These are phyloP conservation scores for Drosophila lacertosa DNA, from an alignment of 1,140 invertebrate genomes.

Conservation along the genomic window DNA sequence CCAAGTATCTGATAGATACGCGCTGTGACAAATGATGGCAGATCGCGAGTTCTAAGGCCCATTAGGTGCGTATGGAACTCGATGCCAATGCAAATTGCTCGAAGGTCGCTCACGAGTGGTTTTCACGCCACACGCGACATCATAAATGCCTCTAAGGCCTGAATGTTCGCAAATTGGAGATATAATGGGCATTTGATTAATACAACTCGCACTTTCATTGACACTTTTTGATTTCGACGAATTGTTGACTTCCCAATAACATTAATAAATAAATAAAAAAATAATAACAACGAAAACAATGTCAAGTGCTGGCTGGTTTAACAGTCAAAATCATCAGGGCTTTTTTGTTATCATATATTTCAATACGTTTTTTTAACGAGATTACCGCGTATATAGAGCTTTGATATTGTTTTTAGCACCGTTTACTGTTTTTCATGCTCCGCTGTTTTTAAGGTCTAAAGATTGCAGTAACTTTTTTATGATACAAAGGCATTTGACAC, in stretches of 20 bases:
- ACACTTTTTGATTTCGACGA: conserved; percentile 20
- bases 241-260: not conserved
- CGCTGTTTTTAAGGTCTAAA: not conserved
- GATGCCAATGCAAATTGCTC: conserved; percentile 31
- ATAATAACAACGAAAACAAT: conserved; percentile 11
- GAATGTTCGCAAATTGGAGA: conserved; percentile 16
- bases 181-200: conserved; percentile 9
- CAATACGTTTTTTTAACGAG: not conserved
- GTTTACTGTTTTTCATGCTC: not conserved
- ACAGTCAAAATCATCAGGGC: not conserved
- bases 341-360: conserved; percentile 15
- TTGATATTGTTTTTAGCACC: conserved; percentile 1
- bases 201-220: conserved; percentile 17
- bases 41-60: conserved; percentile 19
- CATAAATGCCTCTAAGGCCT: not conserved
- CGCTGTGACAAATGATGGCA: conserved; percentile 49
- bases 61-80: conserved; percentile 42
- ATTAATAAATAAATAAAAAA: too few relatives aligned
- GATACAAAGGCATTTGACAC: not conserved
- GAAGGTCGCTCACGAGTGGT: conserved; percentile 30
- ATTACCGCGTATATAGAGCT: not conserved
- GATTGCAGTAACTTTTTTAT: not conserved
- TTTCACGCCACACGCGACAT: conserved; percentile 14
- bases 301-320: conserved; percentile 12
- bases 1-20: conserved; percentile 37